Evolutionary conservation across 92 coral and sea anemone genomes (phyloP).

Genomic region (Bergia puertoricense): DNA sequence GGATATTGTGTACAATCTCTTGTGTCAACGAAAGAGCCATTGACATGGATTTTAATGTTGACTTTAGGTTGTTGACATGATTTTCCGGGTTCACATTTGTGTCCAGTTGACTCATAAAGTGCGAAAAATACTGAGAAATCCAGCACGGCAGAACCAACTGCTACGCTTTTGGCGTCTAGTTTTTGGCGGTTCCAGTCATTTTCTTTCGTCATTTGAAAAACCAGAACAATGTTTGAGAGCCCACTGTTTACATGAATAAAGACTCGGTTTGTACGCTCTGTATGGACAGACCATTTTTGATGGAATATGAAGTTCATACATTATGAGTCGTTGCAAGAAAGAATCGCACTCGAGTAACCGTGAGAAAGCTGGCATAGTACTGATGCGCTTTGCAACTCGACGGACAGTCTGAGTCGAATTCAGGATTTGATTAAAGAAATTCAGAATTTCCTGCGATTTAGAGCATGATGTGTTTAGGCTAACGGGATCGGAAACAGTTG

Average conservation of each 20-base stretch:
- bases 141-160: constrained; percentile 34
- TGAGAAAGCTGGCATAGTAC: constrained; percentile 27
- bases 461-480: neutral
- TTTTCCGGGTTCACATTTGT: constrained; percentile 34
- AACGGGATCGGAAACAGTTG: neutral
- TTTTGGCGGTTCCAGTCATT: constrained; percentile 16
- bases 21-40: neutral
- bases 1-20: neutral
- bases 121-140: constrained; percentile 14
- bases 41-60: constrained; percentile 40
- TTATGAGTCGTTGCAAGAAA: constrained; percentile 28
- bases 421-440: neutral
- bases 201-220: constrained; percentile 19
- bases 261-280: neutral
- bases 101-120: constrained; percentile 40
- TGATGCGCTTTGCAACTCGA: neutral
- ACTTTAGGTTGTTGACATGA: constrained; percentile 34
- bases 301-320: constrained; percentile 32
- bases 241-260: constrained; percentile 47
- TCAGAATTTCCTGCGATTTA: neutral
- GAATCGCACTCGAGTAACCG: constrained; percentile 43
- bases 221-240: constrained; percentile 26
- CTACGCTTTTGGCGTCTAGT: neutral
- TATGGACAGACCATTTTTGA: constrained; percentile 27
- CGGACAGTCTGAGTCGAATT: neutral